Evolutionary conservation across 1,140 invertebrate species (phyloP).

Genomic region (Steinernema khuongi): DNA sequence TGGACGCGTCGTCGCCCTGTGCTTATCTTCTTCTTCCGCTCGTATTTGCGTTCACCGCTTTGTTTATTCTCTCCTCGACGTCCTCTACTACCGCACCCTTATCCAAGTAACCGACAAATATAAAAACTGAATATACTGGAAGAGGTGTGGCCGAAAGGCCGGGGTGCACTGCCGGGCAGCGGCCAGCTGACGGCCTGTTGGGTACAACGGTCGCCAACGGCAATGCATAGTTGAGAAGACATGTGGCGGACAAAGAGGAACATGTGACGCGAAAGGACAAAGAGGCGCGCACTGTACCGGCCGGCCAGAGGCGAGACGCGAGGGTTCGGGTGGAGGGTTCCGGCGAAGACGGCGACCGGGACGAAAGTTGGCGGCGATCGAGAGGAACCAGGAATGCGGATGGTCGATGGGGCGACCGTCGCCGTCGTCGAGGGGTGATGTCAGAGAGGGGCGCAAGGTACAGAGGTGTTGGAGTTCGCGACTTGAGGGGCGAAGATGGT

Average conservation of each 20-base stretch:
- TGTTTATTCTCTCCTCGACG: constrained; percentile 1
- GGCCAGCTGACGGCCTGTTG: not conserved
- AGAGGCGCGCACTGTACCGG: not conserved
- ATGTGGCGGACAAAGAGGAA: not conserved
- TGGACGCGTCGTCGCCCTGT: not conserved
- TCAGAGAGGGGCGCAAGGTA: not conserved
- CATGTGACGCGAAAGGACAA: not conserved
- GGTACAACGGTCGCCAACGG: not conserved
- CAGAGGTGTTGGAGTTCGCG: not conserved
- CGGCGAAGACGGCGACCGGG: no score
- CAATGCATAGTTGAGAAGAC: constrained; percentile 15
- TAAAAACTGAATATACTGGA: constrained; percentile 2
- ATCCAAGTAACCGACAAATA: not conserved
- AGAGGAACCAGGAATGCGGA: constrained; percentile 4
- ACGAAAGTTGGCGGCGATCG: no score
- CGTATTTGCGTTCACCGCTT: constrained; percentile 10
- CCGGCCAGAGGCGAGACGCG: not conserved
- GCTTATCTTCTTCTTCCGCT: not conserved
- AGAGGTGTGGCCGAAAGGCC: not conserved
- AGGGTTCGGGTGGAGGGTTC: not conserved
- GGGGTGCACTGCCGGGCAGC: not conserved
- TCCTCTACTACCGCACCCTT: not conserved
- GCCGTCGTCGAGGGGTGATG: not conserved
- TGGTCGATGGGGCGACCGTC: constrained; percentile 1
- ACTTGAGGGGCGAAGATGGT: no score